Conservation (phyloP, 2,797 vertebrate species). For the Kryptolebias ocellatus region DNA sequence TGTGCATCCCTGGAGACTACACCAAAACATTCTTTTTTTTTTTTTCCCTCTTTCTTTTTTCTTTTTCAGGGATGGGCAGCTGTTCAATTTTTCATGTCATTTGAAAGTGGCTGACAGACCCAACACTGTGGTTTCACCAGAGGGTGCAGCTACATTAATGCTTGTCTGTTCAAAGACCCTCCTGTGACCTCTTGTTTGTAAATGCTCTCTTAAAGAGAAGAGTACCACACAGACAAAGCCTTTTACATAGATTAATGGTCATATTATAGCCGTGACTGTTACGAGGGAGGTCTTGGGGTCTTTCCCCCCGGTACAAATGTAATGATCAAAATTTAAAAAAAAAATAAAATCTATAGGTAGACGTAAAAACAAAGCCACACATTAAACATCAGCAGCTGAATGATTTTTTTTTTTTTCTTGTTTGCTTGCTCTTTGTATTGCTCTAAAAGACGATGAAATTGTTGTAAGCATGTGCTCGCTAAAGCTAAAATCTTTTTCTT, state of each 20-base stretch:
- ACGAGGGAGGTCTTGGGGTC: constrained; percentile 53
- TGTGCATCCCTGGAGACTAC: constrained; percentile 51
- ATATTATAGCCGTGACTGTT: constrained; percentile 61
- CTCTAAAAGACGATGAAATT: background rate
- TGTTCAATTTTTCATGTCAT: constrained; percentile 81
- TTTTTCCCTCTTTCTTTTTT: background rate
- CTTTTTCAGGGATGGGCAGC: constrained; percentile 61
- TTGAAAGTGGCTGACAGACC: constrained; percentile 83
- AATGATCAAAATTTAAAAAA: constrained; percentile 29
- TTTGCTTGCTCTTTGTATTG: constrained; percentile 20
- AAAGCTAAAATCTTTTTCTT: constrained; percentile 31
- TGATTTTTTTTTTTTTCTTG: too few relatives aligned
- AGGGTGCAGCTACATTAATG: constrained; percentile 78
- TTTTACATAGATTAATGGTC: constrained; percentile 83
- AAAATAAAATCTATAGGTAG: constrained; percentile 30
- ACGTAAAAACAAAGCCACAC: constrained; percentile 6
- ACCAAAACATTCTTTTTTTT: constrained; percentile 64
- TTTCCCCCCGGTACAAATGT: constrained; percentile 41
- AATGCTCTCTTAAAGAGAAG: constrained; percentile 81
- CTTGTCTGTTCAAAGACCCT: constrained; percentile 85
- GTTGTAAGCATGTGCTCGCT: constrained; percentile 2
- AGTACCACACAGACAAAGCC: constrained; percentile 76
- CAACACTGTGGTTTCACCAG: constrained; percentile 82
- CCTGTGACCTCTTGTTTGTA: constrained; percentile 83
- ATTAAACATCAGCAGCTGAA: constrained; percentile 9